phyloP scores from a whole-genome alignment of 2,888 invertebrate species.

The Sphaerophoria rueppellii region DNA sequence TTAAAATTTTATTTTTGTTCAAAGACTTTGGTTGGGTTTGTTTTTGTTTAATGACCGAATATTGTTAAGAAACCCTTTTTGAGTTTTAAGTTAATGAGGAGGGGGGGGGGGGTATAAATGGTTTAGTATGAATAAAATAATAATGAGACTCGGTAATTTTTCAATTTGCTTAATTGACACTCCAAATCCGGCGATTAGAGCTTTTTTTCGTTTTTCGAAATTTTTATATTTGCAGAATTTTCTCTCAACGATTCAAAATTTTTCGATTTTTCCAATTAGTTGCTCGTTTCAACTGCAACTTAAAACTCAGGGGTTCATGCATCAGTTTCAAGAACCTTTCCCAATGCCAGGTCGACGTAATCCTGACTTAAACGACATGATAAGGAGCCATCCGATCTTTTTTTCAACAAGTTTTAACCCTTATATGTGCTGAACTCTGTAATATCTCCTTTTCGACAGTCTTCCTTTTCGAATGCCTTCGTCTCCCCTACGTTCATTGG shows the following conservation, averaged over 20 bases:
- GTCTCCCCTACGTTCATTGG: no score
- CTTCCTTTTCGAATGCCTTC: no score
- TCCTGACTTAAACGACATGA: no score
- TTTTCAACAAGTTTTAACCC: no score
- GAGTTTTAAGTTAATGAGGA: constrained; percentile 11
- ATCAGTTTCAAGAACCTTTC: no score
- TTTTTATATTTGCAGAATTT: no score
- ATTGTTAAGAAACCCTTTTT: constrained; percentile 53
- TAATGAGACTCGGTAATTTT: background rate
- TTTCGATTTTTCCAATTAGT: background rate
- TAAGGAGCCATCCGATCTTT: no score
- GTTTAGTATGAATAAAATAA: constrained; percentile 28
- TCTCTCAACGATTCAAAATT: background rate
- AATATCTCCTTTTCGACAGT: no score
- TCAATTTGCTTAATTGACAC: constrained; percentile 6
- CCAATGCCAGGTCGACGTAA: no score
- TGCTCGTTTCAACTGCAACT: background rate
- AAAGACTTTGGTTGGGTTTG: constrained; percentile 17
- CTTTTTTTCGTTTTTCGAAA: background rate
- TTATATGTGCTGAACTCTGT: no score
- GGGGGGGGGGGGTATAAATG: constrained; percentile 8
- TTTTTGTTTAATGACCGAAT: constrained; percentile 48
- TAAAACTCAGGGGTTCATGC: no score
- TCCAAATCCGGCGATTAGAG: background rate
- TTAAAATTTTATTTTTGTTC: constrained; percentile 6